A percentile compares a stretch with the other conserved stretches of the same genome.
Conservation (phyloP, 1,140 invertebrate species). For the Arctopsyche grandis region DNA sequence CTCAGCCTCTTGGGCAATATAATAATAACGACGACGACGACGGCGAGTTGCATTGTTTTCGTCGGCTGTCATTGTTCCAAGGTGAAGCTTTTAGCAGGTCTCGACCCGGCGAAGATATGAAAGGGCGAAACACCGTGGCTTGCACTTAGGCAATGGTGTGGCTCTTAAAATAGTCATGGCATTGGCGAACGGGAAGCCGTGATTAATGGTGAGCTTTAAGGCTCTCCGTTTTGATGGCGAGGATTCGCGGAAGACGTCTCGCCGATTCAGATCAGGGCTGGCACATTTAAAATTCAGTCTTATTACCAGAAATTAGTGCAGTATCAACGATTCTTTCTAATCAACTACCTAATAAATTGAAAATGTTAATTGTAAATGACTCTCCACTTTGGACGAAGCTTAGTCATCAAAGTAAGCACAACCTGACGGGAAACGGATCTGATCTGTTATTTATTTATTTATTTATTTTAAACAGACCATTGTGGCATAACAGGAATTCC, state of each 20-base stretch:
- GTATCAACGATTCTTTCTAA: too few species aligned
- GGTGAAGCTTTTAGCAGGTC: slow-evolving; percentile 46
- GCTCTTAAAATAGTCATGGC: slow-evolving; percentile 38
- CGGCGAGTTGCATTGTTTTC: slow-evolving; percentile 44
- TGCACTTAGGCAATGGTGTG: slow-evolving; percentile 23
- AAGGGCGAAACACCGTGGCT: slow-evolving; percentile 1
- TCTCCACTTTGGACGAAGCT: too few species aligned
- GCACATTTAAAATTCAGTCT: too few species aligned
- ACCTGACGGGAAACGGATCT: too few species aligned
- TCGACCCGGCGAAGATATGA: slow-evolving; percentile 16
- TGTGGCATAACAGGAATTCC: too few species aligned
- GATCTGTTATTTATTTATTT: too few species aligned
- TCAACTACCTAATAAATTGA: too few species aligned
- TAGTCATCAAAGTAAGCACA: too few species aligned
- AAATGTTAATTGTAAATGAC: too few species aligned
- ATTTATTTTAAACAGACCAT: too few species aligned
- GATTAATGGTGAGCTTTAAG: slow-evolving; percentile 5
- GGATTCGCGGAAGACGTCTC: slow-evolving; percentile 1
- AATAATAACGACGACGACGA: slow-evolving; percentile 10
- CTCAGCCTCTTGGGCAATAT: slow-evolving; percentile 22
- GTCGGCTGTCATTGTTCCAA: slow-evolving; percentile 45
- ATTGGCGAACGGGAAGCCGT: slow-evolving; percentile 22
- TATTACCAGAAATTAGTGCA: too few species aligned
- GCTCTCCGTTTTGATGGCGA: neutral
- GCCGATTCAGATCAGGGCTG: too few species aligned